Conservation (phyloP, 2,888 invertebrate species). For the Ferdinandea cuprea region DNA sequence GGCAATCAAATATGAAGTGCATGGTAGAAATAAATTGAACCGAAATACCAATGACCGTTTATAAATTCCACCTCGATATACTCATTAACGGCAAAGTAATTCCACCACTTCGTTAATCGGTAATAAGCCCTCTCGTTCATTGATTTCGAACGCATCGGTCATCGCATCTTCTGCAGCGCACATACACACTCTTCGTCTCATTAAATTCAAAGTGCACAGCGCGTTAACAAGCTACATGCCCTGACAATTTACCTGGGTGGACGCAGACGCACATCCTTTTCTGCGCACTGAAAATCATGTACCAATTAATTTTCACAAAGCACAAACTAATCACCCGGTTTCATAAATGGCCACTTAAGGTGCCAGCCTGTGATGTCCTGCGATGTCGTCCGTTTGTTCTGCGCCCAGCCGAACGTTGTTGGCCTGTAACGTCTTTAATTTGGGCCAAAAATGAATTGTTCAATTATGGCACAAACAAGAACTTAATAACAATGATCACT, state of each 20-base stretch:
- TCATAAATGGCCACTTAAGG: conserved; percentile 73
- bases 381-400: conserved; percentile 67
- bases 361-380: conserved; percentile 54
- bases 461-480: conserved; percentile 77
- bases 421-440: conserved; percentile 66
- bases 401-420: conserved; percentile 18
- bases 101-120: conserved; percentile 44
- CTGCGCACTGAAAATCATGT: conserved; percentile 66
- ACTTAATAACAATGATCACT: conserved; percentile 76
- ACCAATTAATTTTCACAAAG: conserved; percentile 77
- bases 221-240: conserved; percentile 66
- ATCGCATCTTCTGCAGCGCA: conserved; percentile 4
- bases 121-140: conserved; percentile 45
- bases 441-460: conserved; percentile 76
- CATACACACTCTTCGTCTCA: conserved; percentile 33
- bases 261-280: conserved; percentile 48
- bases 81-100: conserved; percentile 59
- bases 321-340: conserved; percentile 76
- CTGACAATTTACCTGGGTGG: conserved; percentile 52
- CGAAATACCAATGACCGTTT: neutral
- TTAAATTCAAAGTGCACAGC: conserved; percentile 57
- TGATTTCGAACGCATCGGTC: conserved; percentile 58
- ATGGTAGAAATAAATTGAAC: neutral
- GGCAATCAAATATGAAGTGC: neutral
- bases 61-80: conserved; percentile 48